A percentile compares a stretch with the other conserved stretches of the same genome.
These are phyloP conservation scores for Balaenoptera acutorostrata DNA, from an alignment of 2,113 vertebrate species.

Conservation along the genomic window DNA sequence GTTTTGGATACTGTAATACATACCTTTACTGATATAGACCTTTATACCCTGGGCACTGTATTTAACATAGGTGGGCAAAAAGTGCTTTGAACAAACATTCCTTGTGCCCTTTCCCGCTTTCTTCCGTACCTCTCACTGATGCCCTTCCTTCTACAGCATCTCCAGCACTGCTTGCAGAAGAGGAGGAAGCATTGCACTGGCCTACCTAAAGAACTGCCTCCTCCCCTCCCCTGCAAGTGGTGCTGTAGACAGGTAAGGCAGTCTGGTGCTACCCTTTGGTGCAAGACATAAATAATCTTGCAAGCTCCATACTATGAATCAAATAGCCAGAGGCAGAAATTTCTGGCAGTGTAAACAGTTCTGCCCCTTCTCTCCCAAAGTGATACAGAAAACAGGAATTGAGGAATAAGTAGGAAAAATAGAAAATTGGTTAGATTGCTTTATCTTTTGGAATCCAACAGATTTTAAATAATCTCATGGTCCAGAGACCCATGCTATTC, in stretches of 20 bases:
- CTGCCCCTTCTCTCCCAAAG: neutral
- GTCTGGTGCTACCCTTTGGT: slow-evolving; percentile 49
- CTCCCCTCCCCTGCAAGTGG: slow-evolving; percentile 78
- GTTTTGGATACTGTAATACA: slow-evolving; percentile 16
- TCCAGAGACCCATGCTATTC: neutral
- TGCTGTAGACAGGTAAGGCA: slow-evolving; percentile 79
- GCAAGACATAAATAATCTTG: slow-evolving; percentile 66
- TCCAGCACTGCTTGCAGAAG: slow-evolving; percentile 77
- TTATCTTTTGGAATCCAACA: neutral
- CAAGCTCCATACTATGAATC: slow-evolving; percentile 11
- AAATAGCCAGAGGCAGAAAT: neutral
- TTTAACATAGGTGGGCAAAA: slow-evolving; percentile 35
- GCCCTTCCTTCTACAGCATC: slow-evolving; percentile 77
- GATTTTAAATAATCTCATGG: neutral
- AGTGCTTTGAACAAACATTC: slow-evolving; percentile 1
- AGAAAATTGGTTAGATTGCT: neutral
- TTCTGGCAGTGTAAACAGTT: neutral
- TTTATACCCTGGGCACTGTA: slow-evolving; percentile 34
- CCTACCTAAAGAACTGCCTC: slow-evolving; percentile 72
- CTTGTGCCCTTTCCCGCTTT: slow-evolving; percentile 47
- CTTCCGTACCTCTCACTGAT: slow-evolving; percentile 67
- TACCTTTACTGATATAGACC: neutral
- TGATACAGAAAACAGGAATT: neutral
- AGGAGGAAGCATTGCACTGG: slow-evolving; percentile 77
- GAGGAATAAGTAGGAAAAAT: neutral